phyloP scores from a whole-genome alignment of 2,113 vertebrate genomes.

The Larimichthys polyactis region DNA sequence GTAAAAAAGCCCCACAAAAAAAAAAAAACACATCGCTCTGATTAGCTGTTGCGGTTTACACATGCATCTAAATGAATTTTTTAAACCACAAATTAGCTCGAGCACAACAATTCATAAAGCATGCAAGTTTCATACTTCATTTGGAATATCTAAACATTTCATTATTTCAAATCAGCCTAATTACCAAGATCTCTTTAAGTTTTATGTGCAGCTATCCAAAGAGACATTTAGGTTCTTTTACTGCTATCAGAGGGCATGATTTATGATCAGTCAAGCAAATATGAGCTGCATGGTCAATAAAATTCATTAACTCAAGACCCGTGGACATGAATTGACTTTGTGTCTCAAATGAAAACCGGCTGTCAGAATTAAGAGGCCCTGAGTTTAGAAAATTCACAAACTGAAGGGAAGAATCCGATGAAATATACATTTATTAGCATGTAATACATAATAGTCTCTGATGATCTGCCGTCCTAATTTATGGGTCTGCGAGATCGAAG shows the following conservation, averaged over 20 bases:
- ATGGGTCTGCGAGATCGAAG: constrained; percentile 13
- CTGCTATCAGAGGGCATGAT: constrained; percentile 16
- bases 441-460: constrained; percentile 30
- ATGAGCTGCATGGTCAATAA: constrained; percentile 38
- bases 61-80: constrained; percentile 34
- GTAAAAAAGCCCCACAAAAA: constrained; percentile 10
- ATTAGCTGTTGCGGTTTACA: constrained; percentile 28
- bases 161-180: constrained; percentile 5
- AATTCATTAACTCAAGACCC: constrained; percentile 56
- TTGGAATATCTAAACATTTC: constrained; percentile 22
- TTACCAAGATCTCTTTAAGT: background rate
- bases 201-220: constrained; percentile 12
- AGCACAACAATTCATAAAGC: background rate
- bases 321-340: constrained; percentile 63
- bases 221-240: constrained; percentile 21
- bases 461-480: constrained; percentile 26
- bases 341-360: constrained; percentile 46
- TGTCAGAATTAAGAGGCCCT: constrained; percentile 45
- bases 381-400: constrained; percentile 40
- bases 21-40: constrained; percentile 6
- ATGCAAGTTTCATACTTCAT: constrained; percentile 28
- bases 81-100: constrained; percentile 40
- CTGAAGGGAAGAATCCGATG: constrained; percentile 29
- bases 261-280: constrained; percentile 34
- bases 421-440: constrained; percentile 50